These are phyloP conservation scores for Scomberomorus guttatus DNA, from an alignment of 2,797 vertebrate species.

Conservation along the genomic window DNA sequence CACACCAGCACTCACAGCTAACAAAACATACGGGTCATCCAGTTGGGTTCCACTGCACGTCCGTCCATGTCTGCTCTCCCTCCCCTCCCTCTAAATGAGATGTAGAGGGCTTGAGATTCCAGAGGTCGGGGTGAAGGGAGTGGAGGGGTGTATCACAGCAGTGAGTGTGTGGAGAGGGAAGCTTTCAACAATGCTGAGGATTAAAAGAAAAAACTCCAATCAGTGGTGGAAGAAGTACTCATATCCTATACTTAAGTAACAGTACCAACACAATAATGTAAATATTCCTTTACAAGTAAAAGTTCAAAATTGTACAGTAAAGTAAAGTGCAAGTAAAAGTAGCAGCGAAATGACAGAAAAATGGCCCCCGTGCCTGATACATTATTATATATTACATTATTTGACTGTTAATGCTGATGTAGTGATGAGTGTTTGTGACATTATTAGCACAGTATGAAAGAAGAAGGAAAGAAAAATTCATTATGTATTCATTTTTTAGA, in stretches of 20 bases:
- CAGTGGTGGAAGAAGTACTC: neutral
- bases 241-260: neutral
- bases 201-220: neutral
- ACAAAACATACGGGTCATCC: constrained; percentile 70
- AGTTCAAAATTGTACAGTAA: neutral
- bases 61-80: constrained; percentile 39
- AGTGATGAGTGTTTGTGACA: neutral
- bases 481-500: neutral
- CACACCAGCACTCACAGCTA: constrained; percentile 73
- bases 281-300: neutral
- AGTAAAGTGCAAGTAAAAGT: neutral
- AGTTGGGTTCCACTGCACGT: constrained; percentile 51
- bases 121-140: constrained; percentile 45
- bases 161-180: constrained; percentile 6
- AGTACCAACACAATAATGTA: neutral
- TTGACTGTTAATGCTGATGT: neutral
- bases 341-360: no score
- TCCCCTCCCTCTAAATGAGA: constrained; percentile 52
- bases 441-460: neutral
- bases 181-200: constrained; percentile 45
- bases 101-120: constrained; percentile 69
- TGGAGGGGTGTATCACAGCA: constrained; percentile 34
- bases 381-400: neutral
- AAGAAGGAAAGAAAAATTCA: neutral
- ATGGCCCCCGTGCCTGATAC: neutral